These are phyloP conservation scores for Heteromormyrus szaboi DNA, from an alignment of 2,797 vertebrate genomes.

Conservation along the genomic window DNA sequence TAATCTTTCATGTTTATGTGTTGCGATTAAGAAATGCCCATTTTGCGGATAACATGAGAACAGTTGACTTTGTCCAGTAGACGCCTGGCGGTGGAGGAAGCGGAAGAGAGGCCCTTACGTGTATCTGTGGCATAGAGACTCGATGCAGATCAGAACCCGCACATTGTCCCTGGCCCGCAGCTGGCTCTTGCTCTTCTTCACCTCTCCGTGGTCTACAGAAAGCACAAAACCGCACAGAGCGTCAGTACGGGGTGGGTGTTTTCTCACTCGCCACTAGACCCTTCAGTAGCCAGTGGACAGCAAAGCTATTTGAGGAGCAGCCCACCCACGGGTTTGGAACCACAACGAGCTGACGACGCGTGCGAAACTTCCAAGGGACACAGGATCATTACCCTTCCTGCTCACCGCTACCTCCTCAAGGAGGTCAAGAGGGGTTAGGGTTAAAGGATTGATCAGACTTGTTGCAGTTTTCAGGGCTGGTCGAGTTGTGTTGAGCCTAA, in stretches of 20 bases:
- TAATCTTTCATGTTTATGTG: neutral
- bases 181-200: conserved; percentile 73
- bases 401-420: neutral
- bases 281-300: neutral
- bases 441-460: neutral
- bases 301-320: neutral
- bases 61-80: neutral
- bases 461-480: neutral
- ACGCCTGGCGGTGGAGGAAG: neutral
- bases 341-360: neutral
- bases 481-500: neutral
- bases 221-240: neutral
- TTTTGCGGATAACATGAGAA: neutral
- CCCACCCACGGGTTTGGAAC: neutral
- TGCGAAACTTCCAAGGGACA: neutral
- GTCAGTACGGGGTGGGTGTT: neutral
- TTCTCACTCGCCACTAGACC: neutral
- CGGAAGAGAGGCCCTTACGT: conserved; percentile 62
- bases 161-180: conserved; percentile 75
- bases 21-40: neutral
- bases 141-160: conserved; percentile 85
- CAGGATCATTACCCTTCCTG: neutral
- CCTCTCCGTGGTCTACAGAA: conserved; percentile 77
- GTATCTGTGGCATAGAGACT: conserved; percentile 87
- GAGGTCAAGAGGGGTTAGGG: neutral